Conservation (phyloP, 1,140 invertebrate genomes). For the Dendroctonus valens region DNA sequence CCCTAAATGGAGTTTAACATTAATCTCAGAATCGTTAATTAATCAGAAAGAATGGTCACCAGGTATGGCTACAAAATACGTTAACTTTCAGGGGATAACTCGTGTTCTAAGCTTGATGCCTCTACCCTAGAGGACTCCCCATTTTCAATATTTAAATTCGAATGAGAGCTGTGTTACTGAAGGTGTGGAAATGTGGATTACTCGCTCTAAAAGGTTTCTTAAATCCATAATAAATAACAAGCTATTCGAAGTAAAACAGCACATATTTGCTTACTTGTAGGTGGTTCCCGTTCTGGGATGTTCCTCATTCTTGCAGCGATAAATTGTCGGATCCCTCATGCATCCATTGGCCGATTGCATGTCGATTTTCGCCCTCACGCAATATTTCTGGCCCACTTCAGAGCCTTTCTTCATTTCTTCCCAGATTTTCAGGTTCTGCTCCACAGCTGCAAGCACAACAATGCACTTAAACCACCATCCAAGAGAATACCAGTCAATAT, state of each 20-base stretch:
- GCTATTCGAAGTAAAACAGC: too few relatives aligned
- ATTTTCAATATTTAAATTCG: too few relatives aligned
- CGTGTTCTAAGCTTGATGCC: too few relatives aligned
- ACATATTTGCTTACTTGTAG: slow-evolving; percentile 75
- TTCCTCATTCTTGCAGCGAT: slow-evolving; percentile 93
- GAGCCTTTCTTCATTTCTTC: slow-evolving; percentile 92
- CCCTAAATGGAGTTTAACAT: slow-evolving; percentile 61
- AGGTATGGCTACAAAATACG: too few relatives aligned
- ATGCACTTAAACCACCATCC: not conserved
- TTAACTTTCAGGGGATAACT: too few relatives aligned
- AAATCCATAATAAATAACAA: too few relatives aligned
- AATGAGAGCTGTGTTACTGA: too few relatives aligned
- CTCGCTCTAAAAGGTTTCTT: too few relatives aligned
- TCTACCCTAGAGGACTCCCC: too few relatives aligned
- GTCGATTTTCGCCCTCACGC: slow-evolving; percentile 94
- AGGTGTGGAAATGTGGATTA: slow-evolving; percentile 24
- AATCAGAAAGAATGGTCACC: too few relatives aligned
- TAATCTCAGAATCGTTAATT: slow-evolving; percentile 2
- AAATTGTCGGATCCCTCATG: slow-evolving; percentile 98
- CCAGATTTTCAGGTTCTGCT: slow-evolving; percentile 90
- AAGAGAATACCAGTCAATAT: slow-evolving; percentile 30
- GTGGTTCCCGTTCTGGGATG: slow-evolving; percentile 92
- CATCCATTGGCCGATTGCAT: slow-evolving; percentile 97
- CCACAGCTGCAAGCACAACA: slow-evolving; percentile 61
- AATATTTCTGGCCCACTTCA: slow-evolving; percentile 45